phyloP scores from a whole-genome alignment of 2,797 vertebrate species.

The Pampus argenteus region DNA sequence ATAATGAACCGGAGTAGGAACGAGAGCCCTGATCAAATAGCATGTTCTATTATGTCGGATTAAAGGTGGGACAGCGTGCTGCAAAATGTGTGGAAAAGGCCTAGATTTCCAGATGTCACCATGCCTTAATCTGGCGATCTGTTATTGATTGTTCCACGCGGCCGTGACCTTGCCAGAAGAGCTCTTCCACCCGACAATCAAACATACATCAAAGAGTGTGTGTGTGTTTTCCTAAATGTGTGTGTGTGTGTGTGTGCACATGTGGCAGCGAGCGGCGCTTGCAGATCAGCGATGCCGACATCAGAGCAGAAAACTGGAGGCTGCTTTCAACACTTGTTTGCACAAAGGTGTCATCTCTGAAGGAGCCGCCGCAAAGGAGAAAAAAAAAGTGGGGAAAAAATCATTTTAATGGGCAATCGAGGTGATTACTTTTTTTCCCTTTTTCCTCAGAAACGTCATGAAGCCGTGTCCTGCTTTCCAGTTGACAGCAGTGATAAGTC shows the following conservation, averaged over 20 bases:
- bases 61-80: slow-evolving; percentile 53
- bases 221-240: slow-evolving; percentile 2
- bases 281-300: slow-evolving; percentile 60
- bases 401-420: slow-evolving; percentile 63
- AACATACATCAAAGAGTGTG: slow-evolving; percentile 76
- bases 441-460: slow-evolving; percentile 40
- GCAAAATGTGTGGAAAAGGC: slow-evolving; percentile 55
- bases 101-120: slow-evolving; percentile 74
- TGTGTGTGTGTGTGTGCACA: slow-evolving; percentile 33
- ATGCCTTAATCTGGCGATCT: slow-evolving; percentile 82
- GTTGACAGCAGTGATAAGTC: slow-evolving; percentile 54
- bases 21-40: slow-evolving; percentile 74
- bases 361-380: slow-evolving; percentile 55
- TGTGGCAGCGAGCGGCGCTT: slow-evolving; percentile 48
- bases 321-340: slow-evolving; percentile 77
- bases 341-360: slow-evolving; percentile 76
- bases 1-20: slow-evolving; percentile 67
- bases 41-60: slow-evolving; percentile 74
- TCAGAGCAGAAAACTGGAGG: slow-evolving; percentile 68
- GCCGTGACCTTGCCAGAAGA: slow-evolving; percentile 82
- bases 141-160: slow-evolving; percentile 82
- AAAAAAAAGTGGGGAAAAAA: slow-evolving; percentile 21
- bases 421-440: slow-evolving; percentile 40
- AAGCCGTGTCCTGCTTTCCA: slow-evolving; percentile 38
- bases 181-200: slow-evolving; percentile 82